These are phyloP conservation scores for Zaprionus davidi DNA, from an alignment of 1,140 invertebrate species.

Conservation along the genomic window DNA sequence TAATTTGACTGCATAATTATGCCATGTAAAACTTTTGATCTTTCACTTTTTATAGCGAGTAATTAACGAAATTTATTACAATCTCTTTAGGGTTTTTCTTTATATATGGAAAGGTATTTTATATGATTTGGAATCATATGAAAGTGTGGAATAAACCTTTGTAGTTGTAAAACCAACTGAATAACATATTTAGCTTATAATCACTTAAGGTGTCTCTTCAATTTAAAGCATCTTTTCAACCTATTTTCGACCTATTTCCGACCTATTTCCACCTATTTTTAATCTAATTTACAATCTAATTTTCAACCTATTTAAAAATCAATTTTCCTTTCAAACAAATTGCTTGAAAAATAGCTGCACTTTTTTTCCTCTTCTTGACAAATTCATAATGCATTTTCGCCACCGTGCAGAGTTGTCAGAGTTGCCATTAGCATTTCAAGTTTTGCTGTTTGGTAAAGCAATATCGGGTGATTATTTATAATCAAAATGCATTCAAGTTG, in stretches of 20 bases:
- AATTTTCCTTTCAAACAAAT: not conserved
- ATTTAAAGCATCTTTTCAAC: too few species aligned
- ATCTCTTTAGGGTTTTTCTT: not conserved
- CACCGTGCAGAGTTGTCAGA: slow-evolving; percentile 4
- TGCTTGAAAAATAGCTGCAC: not conserved
- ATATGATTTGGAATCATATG: not conserved
- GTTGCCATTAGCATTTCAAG: slow-evolving; percentile 1
- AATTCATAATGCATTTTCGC: slow-evolving; percentile 2
- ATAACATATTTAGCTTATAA: too few species aligned
- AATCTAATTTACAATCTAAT: not conserved
- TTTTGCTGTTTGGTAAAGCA: not conserved
- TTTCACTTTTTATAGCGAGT: not conserved
- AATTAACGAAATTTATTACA: not conserved
- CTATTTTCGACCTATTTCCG: not conserved
- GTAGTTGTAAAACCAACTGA: too few species aligned
- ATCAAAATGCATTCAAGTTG: slow-evolving; percentile 8
- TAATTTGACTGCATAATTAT: not conserved
- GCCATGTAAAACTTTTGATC: not conserved
- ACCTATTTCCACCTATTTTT: not conserved
- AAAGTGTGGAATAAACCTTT: too few species aligned
- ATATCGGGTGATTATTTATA: slow-evolving; percentile 8
- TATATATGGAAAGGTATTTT: not conserved
- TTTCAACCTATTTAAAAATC: not conserved
- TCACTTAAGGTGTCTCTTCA: too few species aligned
- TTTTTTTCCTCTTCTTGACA: not conserved